phyloP scores from a whole-genome alignment of 2,113 vertebrate species.

The Thalassarche chlororhynchos region DNA sequence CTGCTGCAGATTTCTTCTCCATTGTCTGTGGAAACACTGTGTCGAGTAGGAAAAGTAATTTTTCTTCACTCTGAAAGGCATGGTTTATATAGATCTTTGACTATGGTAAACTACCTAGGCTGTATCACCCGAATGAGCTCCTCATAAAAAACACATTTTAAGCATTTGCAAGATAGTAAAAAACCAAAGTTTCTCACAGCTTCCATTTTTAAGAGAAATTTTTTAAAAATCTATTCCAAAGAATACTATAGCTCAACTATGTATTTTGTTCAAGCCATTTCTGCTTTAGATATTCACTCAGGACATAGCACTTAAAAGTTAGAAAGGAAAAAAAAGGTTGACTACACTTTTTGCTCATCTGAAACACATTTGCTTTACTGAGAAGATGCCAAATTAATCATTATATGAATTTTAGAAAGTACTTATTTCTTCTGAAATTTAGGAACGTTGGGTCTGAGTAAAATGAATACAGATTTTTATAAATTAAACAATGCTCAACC shows the following conservation, averaged over 20 bases:
- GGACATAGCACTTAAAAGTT: neutral
- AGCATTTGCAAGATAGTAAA: neutral
- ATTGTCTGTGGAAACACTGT: neutral
- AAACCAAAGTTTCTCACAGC: neutral
- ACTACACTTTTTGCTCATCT: neutral
- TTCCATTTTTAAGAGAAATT: neutral
- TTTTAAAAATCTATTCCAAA: neutral
- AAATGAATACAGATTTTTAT: neutral
- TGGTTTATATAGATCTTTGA: neutral
- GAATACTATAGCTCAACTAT: neutral
- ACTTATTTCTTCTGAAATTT: neutral
- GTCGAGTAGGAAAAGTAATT: neutral
- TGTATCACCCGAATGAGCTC: neutral
- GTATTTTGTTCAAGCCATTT: neutral
- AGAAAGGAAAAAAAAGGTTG: neutral
- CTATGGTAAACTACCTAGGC: neutral
- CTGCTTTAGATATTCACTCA: neutral
- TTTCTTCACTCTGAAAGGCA: neutral
- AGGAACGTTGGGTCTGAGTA: neutral
- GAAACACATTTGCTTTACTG: neutral
- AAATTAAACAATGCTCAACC: neutral
- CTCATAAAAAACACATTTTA: neutral
- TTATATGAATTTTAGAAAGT: neutral
- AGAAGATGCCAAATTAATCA: neutral
- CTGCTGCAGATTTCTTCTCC: neutral